Percentiles rank a stretch among this genome's conserved stretches.
phyloP scores from a whole-genome alignment of 2,888 invertebrate species.

The Dicranocentrus wangi region DNA sequence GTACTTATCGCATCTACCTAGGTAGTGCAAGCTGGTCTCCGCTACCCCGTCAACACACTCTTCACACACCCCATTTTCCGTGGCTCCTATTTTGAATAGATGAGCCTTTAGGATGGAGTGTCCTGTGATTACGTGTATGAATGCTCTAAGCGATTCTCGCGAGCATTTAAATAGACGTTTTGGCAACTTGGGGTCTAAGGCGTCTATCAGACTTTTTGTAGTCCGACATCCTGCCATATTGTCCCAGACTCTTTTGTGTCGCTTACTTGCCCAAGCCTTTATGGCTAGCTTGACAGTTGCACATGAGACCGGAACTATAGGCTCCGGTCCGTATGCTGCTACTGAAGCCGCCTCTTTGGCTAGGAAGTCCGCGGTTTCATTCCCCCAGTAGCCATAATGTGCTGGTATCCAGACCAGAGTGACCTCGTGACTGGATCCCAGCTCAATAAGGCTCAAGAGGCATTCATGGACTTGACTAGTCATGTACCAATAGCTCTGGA shows the following conservation, averaged over 20 bases:
- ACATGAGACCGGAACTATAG: constrained; percentile 11
- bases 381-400: constrained; percentile 39
- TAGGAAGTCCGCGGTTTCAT: constrained; percentile 34
- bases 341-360: background rate
- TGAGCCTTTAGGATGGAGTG: constrained; percentile 13
- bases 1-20: constrained; percentile 5
- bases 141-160: background rate
- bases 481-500: constrained; percentile 17
- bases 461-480: constrained; percentile 21
- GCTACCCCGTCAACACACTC: background rate
- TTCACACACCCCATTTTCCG: too few species aligned
- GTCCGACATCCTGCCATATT: background rate
- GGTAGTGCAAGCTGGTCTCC: constrained; percentile 24
- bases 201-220: background rate
- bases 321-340: constrained; percentile 25
- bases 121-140: constrained; percentile 14
- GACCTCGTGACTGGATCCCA: constrained; percentile 1
- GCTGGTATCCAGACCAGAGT: constrained; percentile 54
- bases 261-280: background rate
- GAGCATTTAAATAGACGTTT: background rate
- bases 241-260: background rate
- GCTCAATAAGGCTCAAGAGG: background rate
- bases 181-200: background rate
- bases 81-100: background rate
- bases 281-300: background rate